These are phyloP conservation scores for Panzeria rudis DNA, from an alignment of 2,888 invertebrate species.

Conservation along the genomic window DNA sequence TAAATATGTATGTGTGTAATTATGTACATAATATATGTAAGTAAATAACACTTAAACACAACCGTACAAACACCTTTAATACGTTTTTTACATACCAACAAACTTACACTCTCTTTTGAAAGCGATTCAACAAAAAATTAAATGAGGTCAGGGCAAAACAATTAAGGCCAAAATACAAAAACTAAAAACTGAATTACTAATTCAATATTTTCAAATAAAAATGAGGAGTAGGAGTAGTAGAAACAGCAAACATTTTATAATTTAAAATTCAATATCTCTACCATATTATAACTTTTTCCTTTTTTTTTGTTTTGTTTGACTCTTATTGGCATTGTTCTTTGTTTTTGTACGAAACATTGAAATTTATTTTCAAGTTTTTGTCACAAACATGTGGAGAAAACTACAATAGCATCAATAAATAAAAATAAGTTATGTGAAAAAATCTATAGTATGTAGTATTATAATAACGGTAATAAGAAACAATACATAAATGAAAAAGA, in stretches of 20 bases:
- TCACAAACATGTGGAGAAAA: conserved; percentile 6
- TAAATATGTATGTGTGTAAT: neutral
- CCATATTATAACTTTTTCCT: neutral
- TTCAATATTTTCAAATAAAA: conserved; percentile 17
- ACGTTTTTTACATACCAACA: conserved; percentile 11
- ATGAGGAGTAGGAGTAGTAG: conserved; percentile 9
- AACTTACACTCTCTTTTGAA: conserved; percentile 58
- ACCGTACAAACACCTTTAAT: neutral
- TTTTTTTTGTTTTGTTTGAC: neutral
- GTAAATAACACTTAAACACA: neutral
- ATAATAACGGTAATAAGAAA: neutral
- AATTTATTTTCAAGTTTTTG: conserved; percentile 10
- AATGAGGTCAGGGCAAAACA: conserved; percentile 72
- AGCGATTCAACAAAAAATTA: conserved; percentile 33
- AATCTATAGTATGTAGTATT: neutral
- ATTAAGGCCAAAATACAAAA: conserved; percentile 69
- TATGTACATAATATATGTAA: neutral
- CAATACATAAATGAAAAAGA: no score
- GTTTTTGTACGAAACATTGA: neutral
- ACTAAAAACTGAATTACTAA: conserved; percentile 16
- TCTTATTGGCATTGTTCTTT: conserved; percentile 11
- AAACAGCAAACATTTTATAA: neutral
- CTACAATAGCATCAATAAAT: conserved; percentile 1
- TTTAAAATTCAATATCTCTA: neutral
- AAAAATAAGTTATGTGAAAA: neutral